phyloP scores from a whole-genome alignment of 1,140 invertebrate species.

The Ladona fulva region DNA sequence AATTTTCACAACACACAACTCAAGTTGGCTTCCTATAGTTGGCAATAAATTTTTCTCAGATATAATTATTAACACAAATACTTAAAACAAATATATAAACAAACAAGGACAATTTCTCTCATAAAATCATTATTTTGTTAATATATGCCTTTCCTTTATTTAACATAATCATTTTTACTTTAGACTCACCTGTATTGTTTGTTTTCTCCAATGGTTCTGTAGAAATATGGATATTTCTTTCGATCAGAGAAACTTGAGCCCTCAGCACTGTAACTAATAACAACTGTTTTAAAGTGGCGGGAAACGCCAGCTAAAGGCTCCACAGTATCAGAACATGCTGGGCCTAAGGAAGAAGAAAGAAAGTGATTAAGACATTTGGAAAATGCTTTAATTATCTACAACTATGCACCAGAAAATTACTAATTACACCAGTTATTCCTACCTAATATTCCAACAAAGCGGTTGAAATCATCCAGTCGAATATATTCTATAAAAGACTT shows the following conservation, averaged over 20 bases:
- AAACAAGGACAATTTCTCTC: no score
- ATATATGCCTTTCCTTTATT: no score
- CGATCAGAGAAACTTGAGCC: slow-evolving; percentile 60
- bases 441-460: slow-evolving; percentile 61
- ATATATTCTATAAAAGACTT: slow-evolving; percentile 69
- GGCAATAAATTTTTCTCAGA: no score
- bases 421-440: slow-evolving; percentile 18
- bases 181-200: slow-evolving; percentile 54
- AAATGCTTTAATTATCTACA: no score
- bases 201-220: slow-evolving; percentile 73
- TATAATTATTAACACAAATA: no score
- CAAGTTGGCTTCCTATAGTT: no score
- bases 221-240: slow-evolving; percentile 70
- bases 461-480: slow-evolving; percentile 40
- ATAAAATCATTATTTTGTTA: no score
- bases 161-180: no score
- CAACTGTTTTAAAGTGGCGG: slow-evolving; percentile 62
- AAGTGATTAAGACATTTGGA: no score
- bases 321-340: slow-evolving; percentile 75
- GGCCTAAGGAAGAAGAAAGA: slow-evolving; percentile 43
- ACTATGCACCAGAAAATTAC: no score
- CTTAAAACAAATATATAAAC: no score
- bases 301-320: slow-evolving; percentile 74
- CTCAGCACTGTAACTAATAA: slow-evolving; percentile 76
- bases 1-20: no score